Conservation (phyloP, 2,888 invertebrate genomes). For the Ophion slaviceki region DNA sequence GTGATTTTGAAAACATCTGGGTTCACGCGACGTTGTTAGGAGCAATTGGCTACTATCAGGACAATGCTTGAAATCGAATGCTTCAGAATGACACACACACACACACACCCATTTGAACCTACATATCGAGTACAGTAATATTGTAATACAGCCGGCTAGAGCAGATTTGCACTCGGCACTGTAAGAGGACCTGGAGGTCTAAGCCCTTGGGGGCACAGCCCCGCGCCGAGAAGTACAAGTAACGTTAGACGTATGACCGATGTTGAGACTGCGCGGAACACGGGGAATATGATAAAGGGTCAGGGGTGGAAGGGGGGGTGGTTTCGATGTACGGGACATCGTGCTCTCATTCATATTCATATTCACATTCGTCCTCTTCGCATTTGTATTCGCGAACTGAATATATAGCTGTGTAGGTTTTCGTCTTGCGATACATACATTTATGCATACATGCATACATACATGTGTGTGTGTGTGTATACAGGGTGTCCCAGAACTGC, state of each 20-base stretch:
- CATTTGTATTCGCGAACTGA: slow-evolving; percentile 70
- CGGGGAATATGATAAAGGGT: too few relatives aligned
- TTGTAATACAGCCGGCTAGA: not conserved
- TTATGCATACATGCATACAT: not conserved
- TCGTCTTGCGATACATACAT: not conserved
- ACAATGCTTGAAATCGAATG: too few relatives aligned
- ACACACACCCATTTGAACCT: not conserved
- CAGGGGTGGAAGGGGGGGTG: not conserved
- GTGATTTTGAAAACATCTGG: too few relatives aligned
- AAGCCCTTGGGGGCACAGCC: slow-evolving; percentile 42
- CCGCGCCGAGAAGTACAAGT: slow-evolving; percentile 54
- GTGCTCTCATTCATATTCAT: slow-evolving; percentile 75
- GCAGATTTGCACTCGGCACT: slow-evolving; percentile 12
- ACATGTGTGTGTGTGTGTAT: slow-evolving; percentile 35
- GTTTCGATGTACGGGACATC: slow-evolving; percentile 67
- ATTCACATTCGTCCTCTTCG: slow-evolving; percentile 68
- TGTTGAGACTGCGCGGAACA: slow-evolving; percentile 58
- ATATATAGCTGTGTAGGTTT: not conserved
- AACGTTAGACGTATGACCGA: slow-evolving; percentile 76
- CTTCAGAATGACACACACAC: not conserved
- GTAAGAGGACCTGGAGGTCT: slow-evolving; percentile 15
- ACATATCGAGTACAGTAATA: not conserved
- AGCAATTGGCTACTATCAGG: too few relatives aligned
- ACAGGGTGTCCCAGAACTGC: slow-evolving; percentile 24
- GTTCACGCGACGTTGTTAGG: too few relatives aligned